These are phyloP conservation scores for Xenopus petersii DNA, from an alignment of 2,797 vertebrate species.

Conservation along the genomic window DNA sequence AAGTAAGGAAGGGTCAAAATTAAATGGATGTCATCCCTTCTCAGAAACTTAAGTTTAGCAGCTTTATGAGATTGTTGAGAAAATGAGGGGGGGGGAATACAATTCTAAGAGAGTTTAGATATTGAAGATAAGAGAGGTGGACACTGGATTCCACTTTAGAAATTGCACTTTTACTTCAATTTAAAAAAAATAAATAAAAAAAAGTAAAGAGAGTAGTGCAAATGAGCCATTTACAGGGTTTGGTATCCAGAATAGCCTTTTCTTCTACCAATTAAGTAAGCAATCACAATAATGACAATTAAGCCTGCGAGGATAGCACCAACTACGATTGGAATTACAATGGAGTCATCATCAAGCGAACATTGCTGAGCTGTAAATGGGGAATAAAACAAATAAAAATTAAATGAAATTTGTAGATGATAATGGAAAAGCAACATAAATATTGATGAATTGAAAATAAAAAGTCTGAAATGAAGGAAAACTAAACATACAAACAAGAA, in stretches of 20 bases:
- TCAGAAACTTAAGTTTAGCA: not conserved
- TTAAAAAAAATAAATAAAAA: conserved; percentile 42
- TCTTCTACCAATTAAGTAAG: conserved; percentile 97
- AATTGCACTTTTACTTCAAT: conserved; percentile 73
- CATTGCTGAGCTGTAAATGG: conserved; percentile 94
- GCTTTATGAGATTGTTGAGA: not conserved
- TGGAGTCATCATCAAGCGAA: conserved; percentile 93
- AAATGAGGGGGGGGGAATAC: no score
- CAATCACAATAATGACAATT: conserved; percentile 96
- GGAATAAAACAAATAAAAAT: conserved; percentile 51
- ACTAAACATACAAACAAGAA: no score
- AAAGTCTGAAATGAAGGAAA: no score
- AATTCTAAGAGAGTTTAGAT: not conserved
- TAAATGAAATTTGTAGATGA: not conserved
- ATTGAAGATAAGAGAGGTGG: not conserved
- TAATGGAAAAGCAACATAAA: no score
- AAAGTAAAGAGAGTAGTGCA: conserved; percentile 49
- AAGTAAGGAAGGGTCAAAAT: not conserved
- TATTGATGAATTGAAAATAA: no score
- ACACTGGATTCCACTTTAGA: conserved; percentile 47
- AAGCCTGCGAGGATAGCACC: conserved; percentile 93
- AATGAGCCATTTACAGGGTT: conserved; percentile 73
- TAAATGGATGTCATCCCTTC: not conserved
- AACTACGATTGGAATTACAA: conserved; percentile 98
- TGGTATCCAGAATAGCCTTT: conserved; percentile 98